Evolutionary conservation across 2,888 invertebrate species (phyloP).

Genomic region (Galerucella pusilla): DNA sequence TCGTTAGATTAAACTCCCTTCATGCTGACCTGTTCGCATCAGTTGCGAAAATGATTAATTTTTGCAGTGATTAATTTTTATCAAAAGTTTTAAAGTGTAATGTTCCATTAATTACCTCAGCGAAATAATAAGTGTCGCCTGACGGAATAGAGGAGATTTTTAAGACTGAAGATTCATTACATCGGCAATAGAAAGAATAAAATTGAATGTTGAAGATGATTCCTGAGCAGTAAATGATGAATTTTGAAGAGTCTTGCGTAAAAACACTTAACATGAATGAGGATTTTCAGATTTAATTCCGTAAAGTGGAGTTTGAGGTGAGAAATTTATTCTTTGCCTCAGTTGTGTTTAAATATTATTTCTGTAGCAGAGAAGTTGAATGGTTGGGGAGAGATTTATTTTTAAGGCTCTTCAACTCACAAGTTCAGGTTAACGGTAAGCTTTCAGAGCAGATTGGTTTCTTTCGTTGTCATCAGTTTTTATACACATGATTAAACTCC

Average conservation of each 20-base stretch:
- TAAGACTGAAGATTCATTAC: not conserved
- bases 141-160: not conserved
- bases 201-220: not conserved
- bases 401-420: not conserved
- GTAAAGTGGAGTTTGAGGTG: too few relatives aligned
- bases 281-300: not conserved
- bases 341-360: not conserved
- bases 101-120: not conserved
- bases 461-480: constrained; percentile 29
- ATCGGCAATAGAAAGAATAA: not conserved
- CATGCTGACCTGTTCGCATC: not conserved
- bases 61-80: constrained; percentile 11
- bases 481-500: constrained; percentile 33
- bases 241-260: too few relatives aligned
- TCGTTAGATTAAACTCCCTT: constrained; percentile 1
- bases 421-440: not conserved
- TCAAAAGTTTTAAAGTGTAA: not conserved
- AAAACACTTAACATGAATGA: not conserved
- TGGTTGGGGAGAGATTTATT: not conserved
- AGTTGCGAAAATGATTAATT: constrained; percentile 14
- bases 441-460: not conserved
- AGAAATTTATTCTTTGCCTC: not conserved
- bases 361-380: not conserved
- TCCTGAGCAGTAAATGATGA: not conserved
- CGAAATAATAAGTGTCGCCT: not conserved